Base-by-base conservation (phyloP, 2,888 invertebrate species). In the Piscicola geometra region DNA sequence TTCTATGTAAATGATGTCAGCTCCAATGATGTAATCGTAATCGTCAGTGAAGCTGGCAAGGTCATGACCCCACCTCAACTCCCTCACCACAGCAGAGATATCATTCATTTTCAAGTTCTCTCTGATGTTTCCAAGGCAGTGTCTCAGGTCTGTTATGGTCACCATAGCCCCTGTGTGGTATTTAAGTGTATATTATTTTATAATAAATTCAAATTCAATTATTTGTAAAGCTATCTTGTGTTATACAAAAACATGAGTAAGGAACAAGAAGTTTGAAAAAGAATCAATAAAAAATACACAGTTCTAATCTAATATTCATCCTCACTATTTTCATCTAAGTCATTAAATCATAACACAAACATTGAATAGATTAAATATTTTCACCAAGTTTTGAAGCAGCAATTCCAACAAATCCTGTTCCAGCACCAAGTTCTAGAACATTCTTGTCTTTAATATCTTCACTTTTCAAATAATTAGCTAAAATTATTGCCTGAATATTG, bases 1-100 rank as follows among this genome's bases (percentile, higher is more conserved):
- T 78, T 84, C 83, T 28, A 85, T 83, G 77, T 85, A 85, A 32
- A 85, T 82, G 28, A 85, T 82, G 78, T 85, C 85, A 30, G 85
- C 84, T 21, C 84, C 85, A 18, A 85, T 75, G 36, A 85, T 81
- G 25, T 85, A 73, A 75, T 85, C 84, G 80, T 79, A 83, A 15
- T 76, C 77, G 30, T 75, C 35, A 0, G 74, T 30, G 73, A 77
- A 80, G 1, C 73, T 75, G 3, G 79, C 75, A 12, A 81, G 69
- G 71, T 82, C 79, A 56, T 80, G 77, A 3, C 82, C 82, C 84
- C 85, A 85, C 75, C 83, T 83, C 9, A 85, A 78, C 30, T 79
- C 80, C 41, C 47, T 77, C 28, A 81, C 80, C 41, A 28, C 33
- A 21, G 28, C 5, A 1, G 28, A 30, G 12, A 25, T 68, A 41